Evolutionary conservation across 2,888 invertebrate species (phyloP), one percentile per base, ranked within the genome.

Genomic region (Hyposoter dolosus): DNA sequence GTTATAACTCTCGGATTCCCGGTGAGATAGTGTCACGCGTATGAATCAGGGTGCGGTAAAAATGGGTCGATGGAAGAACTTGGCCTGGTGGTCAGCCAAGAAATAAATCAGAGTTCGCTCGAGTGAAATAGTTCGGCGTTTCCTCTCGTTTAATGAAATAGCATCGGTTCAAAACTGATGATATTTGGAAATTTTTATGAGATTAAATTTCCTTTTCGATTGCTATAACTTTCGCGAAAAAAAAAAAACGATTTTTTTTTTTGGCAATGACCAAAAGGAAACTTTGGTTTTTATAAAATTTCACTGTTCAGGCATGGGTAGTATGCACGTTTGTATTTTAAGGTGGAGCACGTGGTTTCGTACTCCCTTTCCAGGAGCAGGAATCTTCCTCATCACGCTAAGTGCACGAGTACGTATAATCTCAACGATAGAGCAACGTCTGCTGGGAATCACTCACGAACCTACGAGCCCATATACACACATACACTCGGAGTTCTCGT

Each of bases 351-450:
- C 47, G 50, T 53, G 65, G 28, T 32, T 50, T 56, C 53, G 71
- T 35, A 53, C 12, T 71, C 28, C 32, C 28, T 63, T 63, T 53
- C 65, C 63, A 47, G 40, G 23, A 32, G 45, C 80, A 35, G 19
- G 69, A 81, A 71, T 65, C 19, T 82, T 65, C 50, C 81, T 87
- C 86, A 87, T 87, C 72, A 75, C 50, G 83, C 77, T 87, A 84
- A 87, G 86, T 87, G 87, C 84, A 74, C 84, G 69, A 65, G 32
- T 65, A 63, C 60, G 47, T 68, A 23, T 69, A 71, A 76, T 50
- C 19, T 60, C 35, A 53, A 65, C 28, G 53, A 56, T 50, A 65
- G 45, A 50, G 19, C 15, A 53, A 43, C 40, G 40, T 68, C 78
- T 53, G 40, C 19, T 19, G 72, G 45, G 53, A 77, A 81, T 50